A percentile compares a stretch with the other conserved stretches of the same genome.
These are phyloP conservation scores for Blastomussa wellsi DNA, from an alignment of 92 coral and sea anemone species.

Conservation along the genomic window DNA sequence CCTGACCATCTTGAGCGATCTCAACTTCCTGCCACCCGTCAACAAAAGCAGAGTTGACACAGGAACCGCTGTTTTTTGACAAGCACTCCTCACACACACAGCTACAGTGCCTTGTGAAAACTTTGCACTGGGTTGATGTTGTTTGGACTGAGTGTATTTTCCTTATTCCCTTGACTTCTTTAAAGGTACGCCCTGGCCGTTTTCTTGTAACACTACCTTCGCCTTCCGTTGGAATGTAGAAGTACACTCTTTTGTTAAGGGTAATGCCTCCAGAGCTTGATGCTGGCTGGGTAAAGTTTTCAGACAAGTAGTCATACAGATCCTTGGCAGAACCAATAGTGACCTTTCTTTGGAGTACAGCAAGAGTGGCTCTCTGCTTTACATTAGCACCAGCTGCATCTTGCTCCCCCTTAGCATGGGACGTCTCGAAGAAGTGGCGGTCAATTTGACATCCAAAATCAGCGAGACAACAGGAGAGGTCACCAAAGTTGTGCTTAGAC, in stretches of 20 bases:
- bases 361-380: slow-evolving; percentile 49
- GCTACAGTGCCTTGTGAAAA: slow-evolving; percentile 20
- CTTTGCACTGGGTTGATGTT: slow-evolving; percentile 39
- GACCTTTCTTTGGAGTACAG: slow-evolving; percentile 42
- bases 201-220: slow-evolving; percentile 27
- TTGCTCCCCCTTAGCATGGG: slow-evolving; percentile 60
- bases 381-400: slow-evolving; percentile 57
- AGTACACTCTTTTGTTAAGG: slow-evolving; percentile 37
- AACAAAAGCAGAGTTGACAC: slow-evolving; percentile 47
- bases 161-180: too few species aligned
- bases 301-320: slow-evolving; percentile 35
- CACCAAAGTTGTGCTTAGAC: slow-evolving; percentile 54
- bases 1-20: slow-evolving; percentile 46
- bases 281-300: slow-evolving; percentile 25
- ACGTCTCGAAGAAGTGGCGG: slow-evolving; percentile 55
- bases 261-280: slow-evolving; percentile 16
- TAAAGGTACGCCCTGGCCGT: slow-evolving; percentile 26
- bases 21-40: slow-evolving; percentile 60
- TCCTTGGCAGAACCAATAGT: slow-evolving; percentile 32
- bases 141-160: slow-evolving; percentile 43
- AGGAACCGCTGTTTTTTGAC: slow-evolving; percentile 31
- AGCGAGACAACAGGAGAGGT: slow-evolving; percentile 35
- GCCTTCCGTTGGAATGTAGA: slow-evolving; percentile 27
- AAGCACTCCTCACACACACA: slow-evolving; percentile 56
- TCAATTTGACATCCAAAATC: slow-evolving; percentile 17